Evolutionary conservation across 1,140 invertebrate species (phyloP).

Genomic region (Drosophila lacteicornis): DNA sequence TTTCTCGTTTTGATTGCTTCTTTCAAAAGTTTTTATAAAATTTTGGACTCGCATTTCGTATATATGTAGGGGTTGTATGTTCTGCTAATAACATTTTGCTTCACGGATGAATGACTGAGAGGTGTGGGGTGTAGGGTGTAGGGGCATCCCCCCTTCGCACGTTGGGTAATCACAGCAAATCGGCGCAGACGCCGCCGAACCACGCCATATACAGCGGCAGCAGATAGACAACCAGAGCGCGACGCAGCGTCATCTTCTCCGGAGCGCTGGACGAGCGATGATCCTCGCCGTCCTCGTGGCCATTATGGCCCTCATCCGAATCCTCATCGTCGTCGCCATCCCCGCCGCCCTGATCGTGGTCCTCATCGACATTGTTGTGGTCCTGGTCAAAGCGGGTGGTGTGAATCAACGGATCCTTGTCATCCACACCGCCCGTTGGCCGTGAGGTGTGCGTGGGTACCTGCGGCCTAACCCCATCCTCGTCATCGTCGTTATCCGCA

Average conservation of each 20-base stretch:
- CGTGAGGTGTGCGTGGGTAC: constrained; percentile 62
- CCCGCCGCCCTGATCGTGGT: constrained; percentile 23
- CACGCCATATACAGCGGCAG: constrained; percentile 92
- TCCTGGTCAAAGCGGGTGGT: constrained; percentile 60
- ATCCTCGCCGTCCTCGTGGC: constrained; percentile 40
- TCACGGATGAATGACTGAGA: constrained; percentile 81
- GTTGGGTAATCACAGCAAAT: constrained; percentile 89
- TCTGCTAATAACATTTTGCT: constrained; percentile 79
- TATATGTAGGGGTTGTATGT: constrained; percentile 50
- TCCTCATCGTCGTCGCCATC: constrained; percentile 40
- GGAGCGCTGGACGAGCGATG: constrained; percentile 55
- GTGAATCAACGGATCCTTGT: constrained; percentile 63
- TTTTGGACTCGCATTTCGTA: constrained; percentile 81
- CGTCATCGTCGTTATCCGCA: constrained; percentile 73
- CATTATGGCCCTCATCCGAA: constrained; percentile 20
- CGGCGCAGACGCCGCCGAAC: constrained; percentile 91
- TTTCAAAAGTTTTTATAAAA: constrained; percentile 81
- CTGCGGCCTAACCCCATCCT: constrained; percentile 55
- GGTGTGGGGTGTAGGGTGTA: constrained; percentile 53
- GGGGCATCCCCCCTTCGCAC: constrained; percentile 21
- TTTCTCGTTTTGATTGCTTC: constrained; percentile 62
- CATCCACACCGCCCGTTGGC: constrained; percentile 57
- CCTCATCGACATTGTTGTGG: constrained; percentile 61
- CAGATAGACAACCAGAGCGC: constrained; percentile 90
- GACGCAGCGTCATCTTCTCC: constrained; percentile 86